Base-by-base conservation (phyloP, 2,797 vertebrate species). In the Anas capensis region DNA sequence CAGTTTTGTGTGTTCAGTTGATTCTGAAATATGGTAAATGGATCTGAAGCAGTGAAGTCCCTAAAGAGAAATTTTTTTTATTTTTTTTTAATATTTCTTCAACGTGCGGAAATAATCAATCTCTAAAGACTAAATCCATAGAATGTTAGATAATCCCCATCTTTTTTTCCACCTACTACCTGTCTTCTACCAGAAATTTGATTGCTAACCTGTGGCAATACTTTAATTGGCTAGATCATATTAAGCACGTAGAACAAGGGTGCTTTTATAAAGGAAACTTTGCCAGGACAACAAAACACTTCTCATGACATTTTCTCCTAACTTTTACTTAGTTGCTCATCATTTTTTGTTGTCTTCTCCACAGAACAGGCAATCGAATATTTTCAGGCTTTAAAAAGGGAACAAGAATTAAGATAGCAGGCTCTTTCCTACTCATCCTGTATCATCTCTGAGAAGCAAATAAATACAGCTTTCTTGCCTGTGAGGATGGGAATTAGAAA, bases 401-500 rank as follows among this genome's bases (percentile, higher is more conserved):
- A 84, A 60, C 2, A 66, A 86, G 86, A 92, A 88, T 66, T 77
- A 84, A 90, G 60, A 58, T 60, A 82, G 11, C 11, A 8, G 26
- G 17, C 21, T 14, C 14, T 92, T 95, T 90, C 17, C 17, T 94
- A 70, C 70, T 73, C 58, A 62, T 34, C 17, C 75, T 1, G 0
- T 15, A 33, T 88, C 88, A 88, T 61, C 82, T 90, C 72, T n/a
- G 60, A 82, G 49, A 92, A 82, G 44, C 38, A 91, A 80, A 93
- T 34, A 82, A 79, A 86, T 44, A 57, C 42, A 77, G 8, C 26
- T 53, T 58, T 66, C 71, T 72, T 89, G 64, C 12, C 51, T 76
- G 12, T 34, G 69, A 92, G 44, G 17, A 79, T 65, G 33, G 90
- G 31, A 85, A 85, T 86, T 60, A 64, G 77, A 90, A 94, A 86